These are phyloP conservation scores for Brachyhypopomus occidentalis DNA, from an alignment of 2,113 vertebrate species.

Conservation along the genomic window DNA sequence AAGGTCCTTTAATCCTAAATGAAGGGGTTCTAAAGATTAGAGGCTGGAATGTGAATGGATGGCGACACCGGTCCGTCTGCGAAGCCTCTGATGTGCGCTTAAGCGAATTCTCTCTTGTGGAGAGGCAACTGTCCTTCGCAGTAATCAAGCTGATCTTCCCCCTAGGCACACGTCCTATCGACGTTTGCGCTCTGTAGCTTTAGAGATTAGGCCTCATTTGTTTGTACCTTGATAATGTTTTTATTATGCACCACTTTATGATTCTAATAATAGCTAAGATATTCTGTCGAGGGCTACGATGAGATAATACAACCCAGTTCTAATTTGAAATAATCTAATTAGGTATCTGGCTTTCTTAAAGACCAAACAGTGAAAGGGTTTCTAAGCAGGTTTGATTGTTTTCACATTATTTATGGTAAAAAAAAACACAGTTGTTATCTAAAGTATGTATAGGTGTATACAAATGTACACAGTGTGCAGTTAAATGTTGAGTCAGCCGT, in stretches of 20 bases:
- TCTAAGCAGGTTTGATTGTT: background rate
- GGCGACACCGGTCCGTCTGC: slow-evolving; percentile 21
- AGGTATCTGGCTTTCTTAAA: background rate
- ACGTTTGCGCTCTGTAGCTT: slow-evolving; percentile 35
- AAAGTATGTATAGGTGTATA: background rate
- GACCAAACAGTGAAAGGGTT: background rate
- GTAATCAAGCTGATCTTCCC: slow-evolving; percentile 55
- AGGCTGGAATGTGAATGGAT: slow-evolving; percentile 13
- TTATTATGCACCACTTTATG: slow-evolving; percentile 20
- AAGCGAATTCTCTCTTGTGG: slow-evolving; percentile 37
- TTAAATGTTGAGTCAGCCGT: slow-evolving; percentile 8
- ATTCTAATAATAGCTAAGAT: slow-evolving; percentile 5
- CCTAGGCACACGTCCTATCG: slow-evolving; percentile 34
- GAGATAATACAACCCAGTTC: too few relatives aligned
- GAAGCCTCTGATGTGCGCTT: slow-evolving; percentile 26
- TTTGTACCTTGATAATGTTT: slow-evolving; percentile 45
- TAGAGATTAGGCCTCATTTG: slow-evolving; percentile 54
- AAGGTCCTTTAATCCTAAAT: slow-evolving; percentile 48
- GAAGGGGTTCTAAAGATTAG: slow-evolving; percentile 47
- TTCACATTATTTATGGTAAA: background rate
- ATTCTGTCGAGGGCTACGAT: background rate
- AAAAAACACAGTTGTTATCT: background rate
- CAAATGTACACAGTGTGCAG: background rate
- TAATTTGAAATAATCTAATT: background rate
- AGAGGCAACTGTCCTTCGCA: slow-evolving; percentile 47